Conservation (phyloP, 2,113 vertebrate genomes). For the Oplegnathus fasciatus region DNA sequence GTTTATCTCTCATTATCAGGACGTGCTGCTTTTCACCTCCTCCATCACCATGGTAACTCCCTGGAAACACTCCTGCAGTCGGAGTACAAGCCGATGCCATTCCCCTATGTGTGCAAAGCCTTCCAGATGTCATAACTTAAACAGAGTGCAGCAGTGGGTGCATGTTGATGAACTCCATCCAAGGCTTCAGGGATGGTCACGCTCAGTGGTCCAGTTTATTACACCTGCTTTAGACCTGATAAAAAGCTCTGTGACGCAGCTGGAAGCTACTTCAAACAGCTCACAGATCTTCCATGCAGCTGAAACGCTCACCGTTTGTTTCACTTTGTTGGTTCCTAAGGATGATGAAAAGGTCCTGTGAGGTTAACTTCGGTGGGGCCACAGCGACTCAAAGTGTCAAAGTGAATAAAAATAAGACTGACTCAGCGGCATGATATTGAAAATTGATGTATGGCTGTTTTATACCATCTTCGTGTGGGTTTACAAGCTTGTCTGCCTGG, state of each 20-base stretch:
- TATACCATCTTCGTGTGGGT: background rate
- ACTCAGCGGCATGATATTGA: constrained; percentile 45
- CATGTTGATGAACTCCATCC: constrained; percentile 64
- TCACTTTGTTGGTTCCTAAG: constrained; percentile 57
- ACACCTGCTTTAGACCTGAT: constrained; percentile 69
- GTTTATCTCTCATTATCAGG: constrained; percentile 27
- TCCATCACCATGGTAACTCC: constrained; percentile 55
- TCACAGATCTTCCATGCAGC: constrained; percentile 44
- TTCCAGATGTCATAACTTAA: constrained; percentile 42
- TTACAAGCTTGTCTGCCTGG: constrained; percentile 36
- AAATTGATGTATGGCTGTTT: constrained; percentile 51
- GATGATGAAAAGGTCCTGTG: constrained; percentile 49
- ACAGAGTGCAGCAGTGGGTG: constrained; percentile 43
- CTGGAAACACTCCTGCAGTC: constrained; percentile 29
- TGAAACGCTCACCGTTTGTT: constrained; percentile 61
- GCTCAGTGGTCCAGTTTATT: constrained; percentile 70
- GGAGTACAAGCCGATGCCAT: constrained; percentile 7
- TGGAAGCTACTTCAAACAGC: constrained; percentile 63
- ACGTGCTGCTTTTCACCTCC: constrained; percentile 13
- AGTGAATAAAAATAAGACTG: constrained; percentile 52
- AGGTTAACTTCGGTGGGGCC: constrained; percentile 55
- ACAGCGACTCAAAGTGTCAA: constrained; percentile 40
- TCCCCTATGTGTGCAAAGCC: constrained; percentile 10
- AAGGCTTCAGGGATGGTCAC: constrained; percentile 58
- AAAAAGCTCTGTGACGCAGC: constrained; percentile 57